Conservation (phyloP, 2,113 vertebrate genomes). For the Otocyon megalotis region DNA sequence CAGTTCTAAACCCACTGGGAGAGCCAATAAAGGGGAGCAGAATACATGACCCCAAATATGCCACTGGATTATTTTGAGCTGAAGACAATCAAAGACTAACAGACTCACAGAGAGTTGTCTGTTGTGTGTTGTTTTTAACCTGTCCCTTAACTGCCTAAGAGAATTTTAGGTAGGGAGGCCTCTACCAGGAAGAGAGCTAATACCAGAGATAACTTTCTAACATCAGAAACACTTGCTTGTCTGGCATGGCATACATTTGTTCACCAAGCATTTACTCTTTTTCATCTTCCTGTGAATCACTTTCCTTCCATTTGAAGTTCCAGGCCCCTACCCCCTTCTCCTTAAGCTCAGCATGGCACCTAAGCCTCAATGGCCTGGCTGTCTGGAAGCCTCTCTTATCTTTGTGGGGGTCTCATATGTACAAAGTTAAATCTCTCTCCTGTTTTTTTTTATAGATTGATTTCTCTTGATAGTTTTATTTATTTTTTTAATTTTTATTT, state of each 20-base stretch:
- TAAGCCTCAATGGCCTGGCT: neutral
- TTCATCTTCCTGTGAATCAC: neutral
- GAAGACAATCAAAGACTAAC: neutral
- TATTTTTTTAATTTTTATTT: no score
- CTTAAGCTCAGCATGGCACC: neutral
- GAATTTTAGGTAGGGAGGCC: neutral
- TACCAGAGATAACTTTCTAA: neutral
- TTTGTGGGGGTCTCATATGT: neutral
- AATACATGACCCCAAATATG: neutral
- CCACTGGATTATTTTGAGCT: neutral
- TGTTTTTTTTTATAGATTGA: no score
- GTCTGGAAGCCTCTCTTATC: neutral
- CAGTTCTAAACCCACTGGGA: neutral
- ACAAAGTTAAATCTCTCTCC: neutral
- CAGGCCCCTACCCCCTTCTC: neutral
- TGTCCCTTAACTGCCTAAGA: neutral
- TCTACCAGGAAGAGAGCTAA: neutral
- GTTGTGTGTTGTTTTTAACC: neutral
- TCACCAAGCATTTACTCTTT: neutral
- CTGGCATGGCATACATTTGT: neutral
- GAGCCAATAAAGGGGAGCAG: neutral
- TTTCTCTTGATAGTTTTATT: no score
- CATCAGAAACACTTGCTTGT: neutral
- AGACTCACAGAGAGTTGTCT: neutral
- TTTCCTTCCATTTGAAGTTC: neutral